Conservation (phyloP, 2,888 invertebrate species). For the Mythimna loreyi region DNA sequence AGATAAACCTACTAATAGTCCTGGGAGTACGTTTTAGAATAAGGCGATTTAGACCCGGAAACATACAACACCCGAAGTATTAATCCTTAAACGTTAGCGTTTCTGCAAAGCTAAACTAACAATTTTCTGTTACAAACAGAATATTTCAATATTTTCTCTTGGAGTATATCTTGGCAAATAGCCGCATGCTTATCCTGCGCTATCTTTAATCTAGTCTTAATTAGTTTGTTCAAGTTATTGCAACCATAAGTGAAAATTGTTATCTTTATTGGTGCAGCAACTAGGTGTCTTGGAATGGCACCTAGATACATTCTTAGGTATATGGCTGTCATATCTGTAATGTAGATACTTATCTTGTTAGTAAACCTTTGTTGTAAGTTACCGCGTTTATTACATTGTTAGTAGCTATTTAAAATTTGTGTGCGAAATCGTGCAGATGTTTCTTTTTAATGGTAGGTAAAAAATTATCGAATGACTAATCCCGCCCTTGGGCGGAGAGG, state of each 20-base stretch:
- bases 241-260: slow-evolving; percentile 46
- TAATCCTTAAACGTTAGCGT: neutral
- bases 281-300: slow-evolving; percentile 4
- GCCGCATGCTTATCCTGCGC: slow-evolving; percentile 34
- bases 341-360: neutral
- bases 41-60: neutral
- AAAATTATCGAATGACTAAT: no score
- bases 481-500: no score
- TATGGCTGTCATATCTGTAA: neutral
- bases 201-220: slow-evolving; percentile 50
- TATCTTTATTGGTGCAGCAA: slow-evolving; percentile 43
- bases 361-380: neutral
- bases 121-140: slow-evolving; percentile 5
- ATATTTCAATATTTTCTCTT: slow-evolving; percentile 28
- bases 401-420: no score
- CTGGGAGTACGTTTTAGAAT: no score
- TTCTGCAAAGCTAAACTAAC: neutral
- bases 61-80: neutral
- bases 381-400: neutral
- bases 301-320: slow-evolving; percentile 17
- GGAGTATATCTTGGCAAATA: slow-evolving; percentile 44
- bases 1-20: no score
- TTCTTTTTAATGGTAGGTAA: no score
- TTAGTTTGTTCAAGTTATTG: slow-evolving; percentile 41
- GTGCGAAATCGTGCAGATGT: no score